phyloP scores from a whole-genome alignment of 2,888 invertebrate genomes.

The Hirtodrosophila alboralis region DNA sequence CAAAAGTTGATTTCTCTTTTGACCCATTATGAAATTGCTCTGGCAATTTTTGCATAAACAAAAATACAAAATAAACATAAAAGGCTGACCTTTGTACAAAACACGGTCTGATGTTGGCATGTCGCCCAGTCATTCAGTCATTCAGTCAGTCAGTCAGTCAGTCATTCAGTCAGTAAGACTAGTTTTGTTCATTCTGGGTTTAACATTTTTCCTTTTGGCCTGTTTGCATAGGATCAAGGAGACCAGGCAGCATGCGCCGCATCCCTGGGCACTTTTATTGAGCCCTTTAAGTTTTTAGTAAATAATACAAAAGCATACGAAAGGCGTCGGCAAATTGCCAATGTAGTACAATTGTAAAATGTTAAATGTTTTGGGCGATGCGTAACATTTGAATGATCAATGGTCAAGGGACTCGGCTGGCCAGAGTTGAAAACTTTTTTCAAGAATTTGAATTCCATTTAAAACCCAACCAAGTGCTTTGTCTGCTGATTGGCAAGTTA shows the following conservation, averaged over 20 bases:
- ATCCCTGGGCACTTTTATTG: constrained; percentile 72
- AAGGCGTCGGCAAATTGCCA: constrained; percentile 63
- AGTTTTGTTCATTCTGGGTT: constrained; percentile 29
- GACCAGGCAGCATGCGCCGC: constrained; percentile 54
- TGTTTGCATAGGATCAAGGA: constrained; percentile 74
- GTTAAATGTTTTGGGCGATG: constrained; percentile 56
- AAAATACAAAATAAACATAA: constrained; percentile 76
- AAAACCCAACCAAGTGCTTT: constrained; percentile 25
- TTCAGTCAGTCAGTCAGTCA: constrained; percentile 31
- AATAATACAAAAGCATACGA: constrained; percentile 64
- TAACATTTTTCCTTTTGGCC: constrained; percentile 16
- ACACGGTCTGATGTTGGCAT: constrained; percentile 58
- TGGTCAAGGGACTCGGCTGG: constrained; percentile 52
- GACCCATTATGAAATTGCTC: constrained; percentile 79
- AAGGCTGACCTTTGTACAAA: constrained; percentile 67
- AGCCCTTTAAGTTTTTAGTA: constrained; percentile 76
- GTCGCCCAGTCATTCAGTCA: constrained; percentile 35
- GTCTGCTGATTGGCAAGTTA: constrained; percentile 27
- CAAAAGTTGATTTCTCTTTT: constrained; percentile 79
- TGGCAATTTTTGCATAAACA: constrained; percentile 77
- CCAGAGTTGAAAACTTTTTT: constrained; percentile 36
- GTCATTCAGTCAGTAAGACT: constrained; percentile 39
- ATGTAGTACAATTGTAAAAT: constrained; percentile 48
- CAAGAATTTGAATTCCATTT: constrained; percentile 69
- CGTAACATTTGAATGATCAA: constrained; percentile 64